Conservation (phyloP, 2,797 vertebrate species). For the Acomys russatus region DNA sequence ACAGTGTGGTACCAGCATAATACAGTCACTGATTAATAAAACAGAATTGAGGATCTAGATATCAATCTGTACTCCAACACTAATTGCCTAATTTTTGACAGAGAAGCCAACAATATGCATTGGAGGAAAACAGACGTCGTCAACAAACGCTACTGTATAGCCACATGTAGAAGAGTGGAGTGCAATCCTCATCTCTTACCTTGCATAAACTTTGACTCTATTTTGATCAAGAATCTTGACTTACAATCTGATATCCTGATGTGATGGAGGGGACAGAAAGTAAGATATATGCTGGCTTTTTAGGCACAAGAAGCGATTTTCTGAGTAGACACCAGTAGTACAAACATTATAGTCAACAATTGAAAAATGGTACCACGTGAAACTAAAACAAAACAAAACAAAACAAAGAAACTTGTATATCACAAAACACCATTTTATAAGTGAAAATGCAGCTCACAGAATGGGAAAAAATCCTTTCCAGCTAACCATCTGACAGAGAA, state of each 20-base stretch:
- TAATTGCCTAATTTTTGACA: not conserved
- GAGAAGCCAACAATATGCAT: too few species aligned
- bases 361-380: not conserved
- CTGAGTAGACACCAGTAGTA: not conserved
- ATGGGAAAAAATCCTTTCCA: not conserved
- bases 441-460: not conserved
- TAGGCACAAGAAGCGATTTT: not conserved
- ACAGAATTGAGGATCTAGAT: not conserved
- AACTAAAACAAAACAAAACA: not conserved
- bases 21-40: too few species aligned
- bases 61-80: not conserved
- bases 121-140: not conserved
- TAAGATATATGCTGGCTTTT: not conserved
- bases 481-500: not conserved
- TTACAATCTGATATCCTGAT: not conserved
- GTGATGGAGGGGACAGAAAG: not conserved
- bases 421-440: not conserved
- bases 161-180: not conserved
- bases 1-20: not conserved
- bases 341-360: not conserved
- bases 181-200: not conserved
- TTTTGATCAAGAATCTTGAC: not conserved
- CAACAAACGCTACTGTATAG: not conserved
- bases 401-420: not conserved
- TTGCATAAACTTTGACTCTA: not conserved